phyloP scores from a whole-genome alignment of 2,113 vertebrate species.

The Pelecanoides urinatrix region DNA sequence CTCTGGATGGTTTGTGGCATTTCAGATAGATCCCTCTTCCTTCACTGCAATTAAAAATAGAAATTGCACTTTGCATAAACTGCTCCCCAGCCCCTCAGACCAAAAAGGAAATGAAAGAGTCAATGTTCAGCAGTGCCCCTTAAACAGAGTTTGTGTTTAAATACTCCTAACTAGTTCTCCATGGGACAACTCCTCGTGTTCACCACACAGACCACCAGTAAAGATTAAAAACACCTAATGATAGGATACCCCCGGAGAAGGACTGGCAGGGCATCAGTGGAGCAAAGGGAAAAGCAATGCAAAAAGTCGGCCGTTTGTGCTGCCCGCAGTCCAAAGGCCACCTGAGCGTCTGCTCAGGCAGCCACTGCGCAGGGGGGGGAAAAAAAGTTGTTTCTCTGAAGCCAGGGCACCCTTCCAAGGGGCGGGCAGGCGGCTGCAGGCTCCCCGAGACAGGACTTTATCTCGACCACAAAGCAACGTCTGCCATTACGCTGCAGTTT shows the following conservation, averaged over 20 bases:
- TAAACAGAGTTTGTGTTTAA: fast-evolving
- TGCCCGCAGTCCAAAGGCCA: not conserved
- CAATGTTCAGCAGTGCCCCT: fast-evolving
- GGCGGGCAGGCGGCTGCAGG: not conserved
- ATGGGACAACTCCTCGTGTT: fast-evolving
- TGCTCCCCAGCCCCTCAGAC: not conserved
- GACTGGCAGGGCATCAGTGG: fast-evolving
- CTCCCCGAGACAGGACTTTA: not conserved
- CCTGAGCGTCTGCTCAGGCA: not conserved
- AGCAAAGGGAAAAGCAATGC: not conserved
- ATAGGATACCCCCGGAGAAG: fast-evolving
- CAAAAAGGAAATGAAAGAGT: fast-evolving
- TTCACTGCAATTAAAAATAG: fast-evolving
- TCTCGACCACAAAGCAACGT: constrained; percentile 22
- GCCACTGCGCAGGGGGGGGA: fast-evolving
- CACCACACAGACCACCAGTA: not conserved
- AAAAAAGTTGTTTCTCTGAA: not conserved
- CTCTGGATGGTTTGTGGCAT: fast-evolving
- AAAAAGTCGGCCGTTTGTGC: fast-evolving
- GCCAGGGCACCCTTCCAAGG: not conserved
- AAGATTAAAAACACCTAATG: fast-evolving
- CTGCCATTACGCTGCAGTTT: not conserved
- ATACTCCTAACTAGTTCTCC: fast-evolving
- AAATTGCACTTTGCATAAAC: not conserved
- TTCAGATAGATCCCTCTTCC: not conserved